phyloP scores from a whole-genome alignment of 2,113 vertebrate species.

The Litocranius walleri region DNA sequence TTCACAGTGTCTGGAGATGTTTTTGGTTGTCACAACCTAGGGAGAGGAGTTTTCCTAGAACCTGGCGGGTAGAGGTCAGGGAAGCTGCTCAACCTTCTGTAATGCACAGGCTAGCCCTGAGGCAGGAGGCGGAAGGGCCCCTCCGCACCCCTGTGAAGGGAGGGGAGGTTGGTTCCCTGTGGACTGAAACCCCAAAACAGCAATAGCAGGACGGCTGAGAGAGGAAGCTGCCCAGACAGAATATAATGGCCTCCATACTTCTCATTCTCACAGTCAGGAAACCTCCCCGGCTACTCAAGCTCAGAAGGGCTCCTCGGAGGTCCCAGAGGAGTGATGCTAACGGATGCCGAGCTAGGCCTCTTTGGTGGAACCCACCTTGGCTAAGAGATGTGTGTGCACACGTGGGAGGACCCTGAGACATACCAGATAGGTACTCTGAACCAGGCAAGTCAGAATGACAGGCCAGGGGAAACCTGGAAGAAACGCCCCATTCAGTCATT shows the following conservation, averaged over 20 bases:
- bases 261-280: neutral
- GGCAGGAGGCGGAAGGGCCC: neutral
- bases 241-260: neutral
- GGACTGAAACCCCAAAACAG: neutral
- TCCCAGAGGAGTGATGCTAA: neutral
- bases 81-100: neutral
- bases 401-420: neutral
- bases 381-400: neutral
- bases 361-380: neutral
- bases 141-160: neutral
- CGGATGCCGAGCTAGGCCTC: neutral
- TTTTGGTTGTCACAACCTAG: neutral
- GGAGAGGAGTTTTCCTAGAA: neutral
- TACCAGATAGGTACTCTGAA: neutral
- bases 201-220: neutral
- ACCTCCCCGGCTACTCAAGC: neutral
- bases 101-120: neutral
- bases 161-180: neutral
- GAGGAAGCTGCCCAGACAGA: neutral
- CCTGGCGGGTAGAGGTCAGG: neutral
- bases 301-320: fast-evolving
- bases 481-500: neutral
- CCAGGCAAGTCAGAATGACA: neutral
- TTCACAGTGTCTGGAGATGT: neutral
- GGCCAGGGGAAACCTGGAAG: neutral